phyloP scores from a whole-genome alignment of 2,888 invertebrate genomes.

The Peribatodes rhomboidaria region DNA sequence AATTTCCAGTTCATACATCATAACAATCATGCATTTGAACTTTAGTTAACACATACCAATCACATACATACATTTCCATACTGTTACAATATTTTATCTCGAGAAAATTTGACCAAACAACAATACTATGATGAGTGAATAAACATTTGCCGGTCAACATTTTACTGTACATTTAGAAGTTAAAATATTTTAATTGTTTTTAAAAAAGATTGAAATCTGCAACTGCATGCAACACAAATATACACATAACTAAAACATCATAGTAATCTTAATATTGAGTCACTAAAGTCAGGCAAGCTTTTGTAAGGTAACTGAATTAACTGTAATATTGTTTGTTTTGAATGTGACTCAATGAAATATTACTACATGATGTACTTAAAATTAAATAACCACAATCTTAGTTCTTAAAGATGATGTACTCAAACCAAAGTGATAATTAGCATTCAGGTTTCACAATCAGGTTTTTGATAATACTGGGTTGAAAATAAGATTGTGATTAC shows the following conservation, averaged over 20 bases:
- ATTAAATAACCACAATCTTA: constrained; percentile 30
- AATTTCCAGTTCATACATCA: too few species aligned
- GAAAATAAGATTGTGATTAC: constrained; percentile 46
- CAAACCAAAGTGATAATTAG: not conserved
- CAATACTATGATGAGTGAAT: not conserved
- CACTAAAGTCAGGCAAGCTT: not conserved
- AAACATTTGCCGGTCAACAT: not conserved
- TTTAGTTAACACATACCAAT: too few species aligned
- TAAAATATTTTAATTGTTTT: constrained; percentile 3
- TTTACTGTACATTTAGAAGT: not conserved
- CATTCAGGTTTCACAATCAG: too few species aligned
- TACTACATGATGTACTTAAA: not conserved
- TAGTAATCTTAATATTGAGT: constrained; percentile 21
- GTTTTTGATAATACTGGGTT: not conserved
- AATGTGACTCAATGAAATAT: not conserved
- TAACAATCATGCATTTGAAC: too few species aligned
- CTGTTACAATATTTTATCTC: not conserved
- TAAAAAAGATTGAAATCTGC: not conserved
- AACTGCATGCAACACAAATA: constrained; percentile 23
- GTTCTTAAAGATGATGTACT: not conserved
- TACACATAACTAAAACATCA: constrained; percentile 34
- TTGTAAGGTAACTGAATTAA: not conserved
- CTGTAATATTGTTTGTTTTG: not conserved
- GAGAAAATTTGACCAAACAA: not conserved
- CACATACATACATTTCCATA: not conserved